Conservation (phyloP, 1,140 invertebrate genomes). For the Dendroctonus ponderosae region DNA sequence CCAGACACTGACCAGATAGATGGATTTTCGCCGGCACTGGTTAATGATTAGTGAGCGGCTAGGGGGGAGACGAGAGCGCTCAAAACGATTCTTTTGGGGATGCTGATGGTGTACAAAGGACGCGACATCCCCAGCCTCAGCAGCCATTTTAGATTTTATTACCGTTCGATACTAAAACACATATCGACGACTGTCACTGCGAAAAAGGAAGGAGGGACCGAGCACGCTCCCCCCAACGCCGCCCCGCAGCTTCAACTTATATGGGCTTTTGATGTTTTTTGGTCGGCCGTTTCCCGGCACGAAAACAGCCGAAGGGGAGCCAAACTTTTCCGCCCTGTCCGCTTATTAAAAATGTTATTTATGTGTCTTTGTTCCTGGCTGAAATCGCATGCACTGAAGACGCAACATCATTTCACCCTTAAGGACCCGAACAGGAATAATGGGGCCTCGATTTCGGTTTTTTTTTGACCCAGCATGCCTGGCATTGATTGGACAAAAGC, state of each 20-base stretch:
- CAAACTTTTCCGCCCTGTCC: too few species aligned
- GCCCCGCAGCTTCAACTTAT: conserved; percentile 8
- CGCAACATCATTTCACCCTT: too few species aligned
- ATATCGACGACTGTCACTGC: conserved; percentile 40
- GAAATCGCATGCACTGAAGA: too few species aligned
- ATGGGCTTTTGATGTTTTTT: conserved; percentile 35
- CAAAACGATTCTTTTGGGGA: conserved; percentile 28
- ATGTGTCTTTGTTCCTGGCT: too few species aligned
- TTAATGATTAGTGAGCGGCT: background rate
- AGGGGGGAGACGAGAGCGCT: conserved; percentile 21
- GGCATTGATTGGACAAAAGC: too few species aligned
- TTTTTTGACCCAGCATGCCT: too few species aligned
- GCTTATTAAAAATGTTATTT: too few species aligned
- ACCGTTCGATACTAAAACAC: conserved; percentile 51
- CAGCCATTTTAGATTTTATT: conserved; percentile 51
- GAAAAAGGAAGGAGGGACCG: conserved; percentile 19
- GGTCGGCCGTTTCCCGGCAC: background rate
- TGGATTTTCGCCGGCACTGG: conserved; percentile 1
- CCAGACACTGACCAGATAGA: background rate
- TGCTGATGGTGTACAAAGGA: conserved; percentile 39
- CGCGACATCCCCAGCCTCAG: conserved; percentile 43
- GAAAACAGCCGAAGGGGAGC: too few species aligned
- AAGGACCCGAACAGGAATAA: too few species aligned
- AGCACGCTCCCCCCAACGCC: conserved; percentile 1
- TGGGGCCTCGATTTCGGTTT: too few species aligned